Evolutionary conservation across 2,888 invertebrate genomes (phyloP), one percentile per base, ranked within the genome.

Genomic region (Drosophila basisetae): DNA sequence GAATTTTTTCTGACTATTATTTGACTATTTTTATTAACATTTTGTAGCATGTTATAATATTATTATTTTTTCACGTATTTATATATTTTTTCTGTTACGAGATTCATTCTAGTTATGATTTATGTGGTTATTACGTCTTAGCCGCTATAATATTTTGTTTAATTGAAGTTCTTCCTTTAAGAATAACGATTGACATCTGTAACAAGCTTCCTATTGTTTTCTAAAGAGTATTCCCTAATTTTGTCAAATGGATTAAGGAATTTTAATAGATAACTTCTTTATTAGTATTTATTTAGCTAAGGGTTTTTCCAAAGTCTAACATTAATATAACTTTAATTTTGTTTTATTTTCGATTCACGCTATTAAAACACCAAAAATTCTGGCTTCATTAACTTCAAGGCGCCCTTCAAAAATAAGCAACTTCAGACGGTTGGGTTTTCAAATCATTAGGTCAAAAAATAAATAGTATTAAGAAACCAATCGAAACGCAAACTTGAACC

Each of bases 401-500:
- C 62, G 62, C n/a, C 64, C 69, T 73, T 73, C 28, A 6, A 68
- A 9, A 13, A 18, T 25, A n/a, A 55, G 22, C 39, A 63, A 43
- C 10, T 30, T 37, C 49, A 25, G 31, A 37, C 22, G 33, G 41
- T n/a, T 41, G 35, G 52, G 35, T 37, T 30, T 54, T 37, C 13
- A 67, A 56, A 56, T 73, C n/a, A 73, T 65, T 49, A 61, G n/a
- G 43, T 75, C 54, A 43, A 53, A 39, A 53, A 52, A 56, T 56
- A 25, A 30, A 35, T 39, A 33, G 18, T 39, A 47, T 52, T 28
- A 28, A 53, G 50, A 62, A 49, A 53, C 50, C 56, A 52, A 13
- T 47, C 39, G 50, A 60, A 69, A 53, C 10, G 30, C 35, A 54
- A 70, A 41, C 35, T 22, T 28, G 33, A 50, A 50, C 13, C 28